phyloP scores from a whole-genome alignment of 2,888 invertebrate genomes.

The Drosophila anomalata region DNA sequence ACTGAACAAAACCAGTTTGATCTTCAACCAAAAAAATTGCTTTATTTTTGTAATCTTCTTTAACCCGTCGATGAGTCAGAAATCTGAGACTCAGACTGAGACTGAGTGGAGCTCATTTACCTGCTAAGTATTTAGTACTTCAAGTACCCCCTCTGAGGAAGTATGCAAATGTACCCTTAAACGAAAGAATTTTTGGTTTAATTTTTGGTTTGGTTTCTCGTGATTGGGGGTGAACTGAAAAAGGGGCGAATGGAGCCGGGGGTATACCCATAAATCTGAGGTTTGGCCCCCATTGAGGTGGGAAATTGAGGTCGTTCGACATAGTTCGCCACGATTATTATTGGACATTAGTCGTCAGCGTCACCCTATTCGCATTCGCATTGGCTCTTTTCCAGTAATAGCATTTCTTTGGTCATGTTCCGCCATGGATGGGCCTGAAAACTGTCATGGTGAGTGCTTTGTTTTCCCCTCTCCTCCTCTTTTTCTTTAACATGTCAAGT shows the following conservation, averaged over 20 bases:
- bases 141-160: conserved; percentile 5
- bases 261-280: conserved; percentile 17
- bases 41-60: conserved; percentile 35
- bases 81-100: conserved; percentile 1
- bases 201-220: conserved; percentile 32
- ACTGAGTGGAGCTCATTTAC: conserved; percentile 58
- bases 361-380: conserved; percentile 37
- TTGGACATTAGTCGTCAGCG: conserved; percentile 50
- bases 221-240: conserved; percentile 23
- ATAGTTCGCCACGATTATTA: conserved; percentile 70
- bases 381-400: conserved; percentile 63
- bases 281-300: conserved; percentile 14
- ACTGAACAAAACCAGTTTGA: conserved; percentile 64
- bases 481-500: conserved; percentile 51
- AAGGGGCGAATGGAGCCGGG: not conserved
- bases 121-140: conserved; percentile 49
- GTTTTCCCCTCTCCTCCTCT: conserved; percentile 14
- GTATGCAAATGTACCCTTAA: conserved; percentile 28
- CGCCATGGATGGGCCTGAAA: conserved; percentile 44
- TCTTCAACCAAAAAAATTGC: conserved; percentile 19
- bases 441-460: conserved; percentile 71
- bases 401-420: conserved; percentile 61
- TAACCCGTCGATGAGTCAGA: conserved; percentile 30
- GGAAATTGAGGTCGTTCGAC: conserved; percentile 69
- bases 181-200: conserved; percentile 4